These are phyloP conservation scores for Dendrophyllia cribrosa DNA, from an alignment of 64 coral and sea anemone genomes.

Conservation along the genomic window DNA sequence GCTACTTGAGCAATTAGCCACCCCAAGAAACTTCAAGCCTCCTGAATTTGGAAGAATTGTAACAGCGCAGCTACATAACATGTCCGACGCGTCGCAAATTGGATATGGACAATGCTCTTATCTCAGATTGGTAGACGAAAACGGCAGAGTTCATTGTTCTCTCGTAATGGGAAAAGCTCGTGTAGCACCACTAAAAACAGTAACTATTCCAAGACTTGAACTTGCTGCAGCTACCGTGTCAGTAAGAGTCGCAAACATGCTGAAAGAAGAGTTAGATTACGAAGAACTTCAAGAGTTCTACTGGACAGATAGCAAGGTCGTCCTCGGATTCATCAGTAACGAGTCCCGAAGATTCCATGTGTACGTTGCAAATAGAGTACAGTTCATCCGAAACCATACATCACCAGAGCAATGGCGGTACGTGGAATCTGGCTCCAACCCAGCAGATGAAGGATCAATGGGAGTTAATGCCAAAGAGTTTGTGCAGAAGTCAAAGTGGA, in stretches of 20 bases:
- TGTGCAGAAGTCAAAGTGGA: constrained; percentile 30
- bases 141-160: constrained; percentile 37
- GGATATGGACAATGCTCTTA: constrained; percentile 72
- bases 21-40: constrained; percentile 48
- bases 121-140: constrained; percentile 20
- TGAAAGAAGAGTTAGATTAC: constrained; percentile 52
- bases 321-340: constrained; percentile 42
- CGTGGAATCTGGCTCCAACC: constrained; percentile 22
- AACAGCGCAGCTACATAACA: constrained; percentile 37
- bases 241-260: constrained; percentile 46
- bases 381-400: constrained; percentile 34
- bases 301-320: constrained; percentile 50
- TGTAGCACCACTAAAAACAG: constrained; percentile 45
- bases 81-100: constrained; percentile 40
- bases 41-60: constrained; percentile 28
- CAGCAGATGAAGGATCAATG: constrained; percentile 46
- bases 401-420: constrained; percentile 50
- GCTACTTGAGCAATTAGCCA: background rate
- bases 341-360: constrained; percentile 42
- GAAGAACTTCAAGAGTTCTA: constrained; percentile 38
- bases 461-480: constrained; percentile 51
- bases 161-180: constrained; percentile 44
- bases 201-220: constrained; percentile 57
- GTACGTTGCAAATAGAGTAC: constrained; percentile 41
- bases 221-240: constrained; percentile 57